Percentiles rank a stretch among this genome's conserved stretches.
Conservation (phyloP, 2,113 vertebrate species). For the Epinephelus fuscoguttatus region DNA sequence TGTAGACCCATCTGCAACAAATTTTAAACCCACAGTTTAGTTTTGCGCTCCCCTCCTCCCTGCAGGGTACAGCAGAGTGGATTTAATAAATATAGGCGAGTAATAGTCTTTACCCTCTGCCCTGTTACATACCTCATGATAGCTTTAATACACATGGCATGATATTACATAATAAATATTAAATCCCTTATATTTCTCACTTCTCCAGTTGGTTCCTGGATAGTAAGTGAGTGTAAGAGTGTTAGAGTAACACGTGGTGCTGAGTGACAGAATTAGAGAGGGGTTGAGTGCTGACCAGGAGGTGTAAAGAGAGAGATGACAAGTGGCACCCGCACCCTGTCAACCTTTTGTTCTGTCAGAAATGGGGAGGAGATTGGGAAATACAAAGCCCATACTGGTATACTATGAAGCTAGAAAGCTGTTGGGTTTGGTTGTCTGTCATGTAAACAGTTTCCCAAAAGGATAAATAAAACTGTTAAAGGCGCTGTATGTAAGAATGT, state of each 20-base stretch:
- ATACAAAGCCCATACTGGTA: neutral
- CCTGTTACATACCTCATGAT: slow-evolving; percentile 17
- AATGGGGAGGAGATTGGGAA: neutral
- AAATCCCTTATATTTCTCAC: slow-evolving; percentile 35
- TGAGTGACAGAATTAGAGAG: neutral
- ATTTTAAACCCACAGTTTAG: neutral
- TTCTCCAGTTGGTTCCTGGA: slow-evolving; percentile 9
- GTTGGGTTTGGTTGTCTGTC: neutral
- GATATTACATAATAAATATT: slow-evolving; percentile 54
- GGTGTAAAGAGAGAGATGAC: neutral
- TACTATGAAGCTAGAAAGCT: neutral
- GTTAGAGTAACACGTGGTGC: slow-evolving; percentile 14
- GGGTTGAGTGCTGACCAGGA: slow-evolving; percentile 6
- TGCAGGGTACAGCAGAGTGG: neutral
- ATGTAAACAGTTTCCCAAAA: slow-evolving; percentile 7
- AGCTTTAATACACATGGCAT: slow-evolving; percentile 17
- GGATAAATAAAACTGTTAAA: neutral
- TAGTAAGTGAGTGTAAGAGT: slow-evolving; percentile 8
- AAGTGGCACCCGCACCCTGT: neutral
- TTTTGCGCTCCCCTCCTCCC: slow-evolving; percentile 11
- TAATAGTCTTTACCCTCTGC: slow-evolving; percentile 23
- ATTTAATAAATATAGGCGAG: slow-evolving; percentile 22
- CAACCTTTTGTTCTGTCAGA: slow-evolving; percentile 3
- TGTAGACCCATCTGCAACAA: neutral
- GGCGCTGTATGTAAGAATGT: too few species aligned